phyloP scores from a whole-genome alignment of 2,797 vertebrate genomes.

The Mormyrops attenuatus region DNA sequence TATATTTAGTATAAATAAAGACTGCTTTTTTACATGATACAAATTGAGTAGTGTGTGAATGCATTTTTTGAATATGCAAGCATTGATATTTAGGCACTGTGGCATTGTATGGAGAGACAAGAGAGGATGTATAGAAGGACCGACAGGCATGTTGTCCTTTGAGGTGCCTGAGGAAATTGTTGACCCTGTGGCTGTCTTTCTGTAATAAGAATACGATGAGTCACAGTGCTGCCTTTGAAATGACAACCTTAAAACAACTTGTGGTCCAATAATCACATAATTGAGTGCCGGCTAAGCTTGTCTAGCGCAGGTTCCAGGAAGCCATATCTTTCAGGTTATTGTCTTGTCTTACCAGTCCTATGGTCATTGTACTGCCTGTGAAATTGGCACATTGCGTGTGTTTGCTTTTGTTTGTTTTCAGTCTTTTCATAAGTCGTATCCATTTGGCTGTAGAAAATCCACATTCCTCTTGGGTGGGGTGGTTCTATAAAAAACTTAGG shows the following conservation, averaged over 20 bases:
- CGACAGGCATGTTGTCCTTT: background rate
- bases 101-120: background rate
- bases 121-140: background rate
- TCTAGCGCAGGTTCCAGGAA: background rate
- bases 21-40: background rate
- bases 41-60: background rate
- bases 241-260: background rate
- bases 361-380: background rate
- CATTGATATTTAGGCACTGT: background rate
- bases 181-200: background rate
- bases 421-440: background rate
- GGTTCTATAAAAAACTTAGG: conserved; percentile 11
- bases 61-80: background rate
- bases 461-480: conserved; percentile 3
- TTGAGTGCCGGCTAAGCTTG: background rate
- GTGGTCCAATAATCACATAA: background rate
- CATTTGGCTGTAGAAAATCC: background rate
- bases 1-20: background rate
- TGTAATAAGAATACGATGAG: background rate
- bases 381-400: background rate
- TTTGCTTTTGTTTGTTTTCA: background rate
- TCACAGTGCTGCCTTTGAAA: background rate
- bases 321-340: background rate
- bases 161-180: background rate
- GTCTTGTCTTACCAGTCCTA: background rate